Base-by-base conservation (phyloP, 2,888 invertebrate genomes). In the Eremobia ochroleuca region DNA sequence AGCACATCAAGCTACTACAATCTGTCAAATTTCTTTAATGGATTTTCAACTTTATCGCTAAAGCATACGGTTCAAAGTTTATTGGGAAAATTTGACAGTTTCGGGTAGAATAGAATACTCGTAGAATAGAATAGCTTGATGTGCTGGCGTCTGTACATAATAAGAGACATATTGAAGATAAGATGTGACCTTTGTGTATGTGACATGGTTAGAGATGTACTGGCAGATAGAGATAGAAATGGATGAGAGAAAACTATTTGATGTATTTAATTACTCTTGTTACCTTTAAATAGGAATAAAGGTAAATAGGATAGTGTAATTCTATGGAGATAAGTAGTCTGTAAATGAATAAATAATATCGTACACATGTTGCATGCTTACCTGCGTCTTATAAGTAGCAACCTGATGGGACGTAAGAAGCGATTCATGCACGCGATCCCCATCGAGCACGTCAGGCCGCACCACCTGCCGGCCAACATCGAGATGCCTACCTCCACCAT, bases 391-490 rank as follows among this genome's bases (percentile, higher is more conserved):
- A 52, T 18, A 58, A 73, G 15, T 40, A 76, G 76, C 21, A 55
- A n/a, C n/a, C 13, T 40, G 31, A n/a, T 21, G 55, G 6, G 49
- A 21, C 91, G 93, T 40, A 92, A 87, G 69, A 95, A 93, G 80
- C 92, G 94, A 0, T 87, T 83, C 58, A 91, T 96, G 0, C 87
- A 93, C 71, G 88, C 92, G 0, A 92, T 96, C 61, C 83, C 91
- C 4, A 92, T 95, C 79, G 91, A 92, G 5, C 80, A 90, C 13
- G 92, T 92, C 1, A 89, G 88, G n/a, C 96, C 96, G 0, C 93
- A 91, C 64, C 87, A 85, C 34, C 43, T 92, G 59, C 91, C 92
- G 0, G 89, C 90, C 5, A 75, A 58, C 6, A 77, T 79, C 6
- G 80, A 70, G 0, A 43, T 58, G 0, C 18, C 69, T 1, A 82